Conservation (phyloP, 2,888 invertebrate genomes). For the Neoitamus cyanurus region DNA sequence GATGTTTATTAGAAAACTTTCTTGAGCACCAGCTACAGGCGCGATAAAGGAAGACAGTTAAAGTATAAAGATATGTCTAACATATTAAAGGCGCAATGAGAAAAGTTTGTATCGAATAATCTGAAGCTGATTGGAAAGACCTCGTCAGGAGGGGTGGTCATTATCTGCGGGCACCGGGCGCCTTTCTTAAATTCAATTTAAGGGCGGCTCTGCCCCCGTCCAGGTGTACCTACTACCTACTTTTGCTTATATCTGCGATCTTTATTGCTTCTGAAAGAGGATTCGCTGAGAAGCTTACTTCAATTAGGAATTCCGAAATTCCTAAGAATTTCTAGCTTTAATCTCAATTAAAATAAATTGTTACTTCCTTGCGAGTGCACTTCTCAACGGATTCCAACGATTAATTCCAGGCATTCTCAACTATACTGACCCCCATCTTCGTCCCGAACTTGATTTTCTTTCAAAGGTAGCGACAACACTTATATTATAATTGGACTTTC, state of each 20-base stretch:
- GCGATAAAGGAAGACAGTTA: constrained; percentile 6
- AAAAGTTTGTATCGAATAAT: constrained; percentile 33
- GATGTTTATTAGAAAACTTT: constrained; percentile 39
- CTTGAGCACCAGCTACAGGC: constrained; percentile 14
- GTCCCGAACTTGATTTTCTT: background rate
- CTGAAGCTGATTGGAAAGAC: constrained; percentile 20
- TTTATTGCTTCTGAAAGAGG: background rate
- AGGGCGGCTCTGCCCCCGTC: background rate
- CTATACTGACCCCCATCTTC: background rate
- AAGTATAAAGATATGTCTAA: constrained; percentile 11
- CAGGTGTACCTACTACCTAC: background rate
- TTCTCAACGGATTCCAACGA: background rate
- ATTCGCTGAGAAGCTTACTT: background rate
- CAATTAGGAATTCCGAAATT: background rate
- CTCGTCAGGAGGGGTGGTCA: background rate
- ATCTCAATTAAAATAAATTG: background rate
- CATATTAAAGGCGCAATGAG: constrained; percentile 21
- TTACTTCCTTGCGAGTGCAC: background rate
- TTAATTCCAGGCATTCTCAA: background rate
- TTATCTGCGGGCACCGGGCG: background rate
- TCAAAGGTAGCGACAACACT: background rate
- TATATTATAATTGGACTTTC: background rate
- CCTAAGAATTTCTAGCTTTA: background rate
- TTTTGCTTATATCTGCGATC: background rate
- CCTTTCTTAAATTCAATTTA: background rate